These are phyloP conservation scores for Synergus gifuensis DNA, from an alignment of 2,888 invertebrate species.

Conservation along the genomic window DNA sequence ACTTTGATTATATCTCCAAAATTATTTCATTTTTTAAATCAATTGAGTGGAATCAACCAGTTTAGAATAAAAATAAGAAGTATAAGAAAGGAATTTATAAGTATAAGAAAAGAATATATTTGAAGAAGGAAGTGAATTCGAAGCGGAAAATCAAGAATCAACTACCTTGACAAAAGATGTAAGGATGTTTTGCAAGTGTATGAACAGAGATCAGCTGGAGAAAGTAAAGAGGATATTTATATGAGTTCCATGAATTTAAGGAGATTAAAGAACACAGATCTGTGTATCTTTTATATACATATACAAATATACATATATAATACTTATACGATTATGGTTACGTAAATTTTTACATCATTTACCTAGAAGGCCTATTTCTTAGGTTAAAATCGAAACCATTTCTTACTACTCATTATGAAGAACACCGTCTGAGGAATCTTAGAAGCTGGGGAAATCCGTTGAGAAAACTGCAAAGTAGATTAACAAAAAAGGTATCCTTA, in stretches of 20 bases:
- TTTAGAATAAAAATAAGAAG: neutral
- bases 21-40: too few species aligned
- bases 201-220: constrained; percentile 54
- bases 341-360: constrained; percentile 21
- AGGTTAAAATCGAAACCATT: neutral
- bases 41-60: too few species aligned
- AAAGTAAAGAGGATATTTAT: constrained; percentile 68
- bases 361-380: neutral
- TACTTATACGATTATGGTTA: neutral
- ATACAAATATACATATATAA: neutral
- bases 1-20: too few species aligned
- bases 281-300: neutral
- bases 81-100: neutral
- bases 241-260: constrained; percentile 54
- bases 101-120: neutral
- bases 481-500: neutral
- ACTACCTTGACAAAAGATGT: neutral
- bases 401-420: neutral
- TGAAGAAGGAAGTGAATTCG: constrained; percentile 5
- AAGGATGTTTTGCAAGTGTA: constrained; percentile 32
- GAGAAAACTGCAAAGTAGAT: neutral
- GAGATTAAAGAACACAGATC: constrained; percentile 44
- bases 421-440: neutral
- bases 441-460: neutral
- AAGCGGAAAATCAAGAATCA: constrained; percentile 12